A percentile compares a stretch with the other conserved stretches of the same genome.
Evolutionary conservation across 2,888 invertebrate species (phyloP).

Genomic region (Piscicola geometra): DNA sequence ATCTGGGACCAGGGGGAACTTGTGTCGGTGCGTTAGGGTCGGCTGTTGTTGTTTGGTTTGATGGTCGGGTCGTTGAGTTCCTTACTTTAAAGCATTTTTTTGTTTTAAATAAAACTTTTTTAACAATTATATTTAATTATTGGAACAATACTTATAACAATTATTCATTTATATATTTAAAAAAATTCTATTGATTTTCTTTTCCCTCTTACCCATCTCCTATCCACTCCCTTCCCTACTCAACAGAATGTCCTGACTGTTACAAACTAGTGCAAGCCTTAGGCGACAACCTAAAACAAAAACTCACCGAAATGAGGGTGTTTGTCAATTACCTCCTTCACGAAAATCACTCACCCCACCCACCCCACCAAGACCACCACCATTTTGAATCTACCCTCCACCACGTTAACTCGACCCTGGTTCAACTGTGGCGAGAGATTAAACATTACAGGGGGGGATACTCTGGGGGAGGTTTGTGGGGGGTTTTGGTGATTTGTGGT

Average conservation of each 20-base stretch:
- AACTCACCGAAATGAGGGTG: constrained; percentile 65
- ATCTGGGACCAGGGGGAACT: constrained; percentile 74
- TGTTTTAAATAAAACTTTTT: no score
- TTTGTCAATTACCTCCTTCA: constrained; percentile 81
- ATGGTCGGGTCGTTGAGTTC: not conserved
- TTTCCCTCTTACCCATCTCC: no score
- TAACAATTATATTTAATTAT: no score
- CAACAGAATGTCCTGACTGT: constrained; percentile 74
- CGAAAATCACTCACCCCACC: constrained; percentile 57
- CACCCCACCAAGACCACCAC: constrained; percentile 66
- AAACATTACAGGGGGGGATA: not conserved
- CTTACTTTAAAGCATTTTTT: no score
- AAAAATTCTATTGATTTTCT: no score
- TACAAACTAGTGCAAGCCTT: constrained; percentile 88
- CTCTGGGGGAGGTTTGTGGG: not conserved
- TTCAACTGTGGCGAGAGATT: not conserved
- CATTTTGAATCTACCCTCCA: constrained; percentile 62
- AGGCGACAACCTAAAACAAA: constrained; percentile 62
- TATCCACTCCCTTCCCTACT: no score
- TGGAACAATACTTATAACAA: no score
- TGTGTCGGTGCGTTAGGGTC: constrained; percentile 52
- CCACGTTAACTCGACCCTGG: constrained; percentile 58
- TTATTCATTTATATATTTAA: no score
- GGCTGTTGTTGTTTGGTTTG: not conserved
- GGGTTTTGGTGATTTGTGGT: not conserved